Evolutionary conservation across 2,888 invertebrate genomes (phyloP).

Genomic region (Drosophila demipolita): DNA sequence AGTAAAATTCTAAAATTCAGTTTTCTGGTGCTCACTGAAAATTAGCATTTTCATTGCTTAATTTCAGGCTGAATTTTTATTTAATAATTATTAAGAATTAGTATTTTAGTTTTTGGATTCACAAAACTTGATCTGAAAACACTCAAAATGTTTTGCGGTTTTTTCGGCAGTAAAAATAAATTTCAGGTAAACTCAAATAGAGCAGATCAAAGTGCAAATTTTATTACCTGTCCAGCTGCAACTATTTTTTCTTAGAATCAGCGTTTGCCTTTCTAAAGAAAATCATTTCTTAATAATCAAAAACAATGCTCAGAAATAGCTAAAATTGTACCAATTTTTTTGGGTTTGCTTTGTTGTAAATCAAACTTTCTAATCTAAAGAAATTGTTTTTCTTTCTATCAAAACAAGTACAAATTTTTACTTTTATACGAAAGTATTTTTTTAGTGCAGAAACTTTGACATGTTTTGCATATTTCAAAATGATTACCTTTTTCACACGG

Average conservation of each 20-base stretch:
- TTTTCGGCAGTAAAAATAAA: background rate
- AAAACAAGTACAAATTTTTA: background rate
- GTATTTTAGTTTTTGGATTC: background rate
- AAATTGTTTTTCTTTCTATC: background rate
- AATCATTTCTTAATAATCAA: background rate
- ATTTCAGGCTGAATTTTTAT: background rate
- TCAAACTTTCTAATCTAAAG: background rate
- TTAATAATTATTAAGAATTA: background rate
- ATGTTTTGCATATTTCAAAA: conserved; percentile 21
- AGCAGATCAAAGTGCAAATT: background rate
- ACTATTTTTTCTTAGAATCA: background rate
- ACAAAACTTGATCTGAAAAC: background rate
- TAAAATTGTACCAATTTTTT: background rate
- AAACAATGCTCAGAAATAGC: background rate
- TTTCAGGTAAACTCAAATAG: background rate
- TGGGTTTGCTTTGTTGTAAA: background rate
- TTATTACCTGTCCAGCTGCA: background rate
- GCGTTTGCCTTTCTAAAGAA: background rate
- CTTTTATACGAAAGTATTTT: background rate
- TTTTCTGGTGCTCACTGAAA: background rate
- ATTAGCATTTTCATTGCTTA: background rate
- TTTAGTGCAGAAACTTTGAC: background rate
- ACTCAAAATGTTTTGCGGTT: background rate
- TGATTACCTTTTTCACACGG: conserved; percentile 18
- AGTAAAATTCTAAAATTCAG: background rate